These are phyloP conservation scores for Ramphastos sulfuratus DNA, from an alignment of 2,113 vertebrate genomes.

Conservation along the genomic window DNA sequence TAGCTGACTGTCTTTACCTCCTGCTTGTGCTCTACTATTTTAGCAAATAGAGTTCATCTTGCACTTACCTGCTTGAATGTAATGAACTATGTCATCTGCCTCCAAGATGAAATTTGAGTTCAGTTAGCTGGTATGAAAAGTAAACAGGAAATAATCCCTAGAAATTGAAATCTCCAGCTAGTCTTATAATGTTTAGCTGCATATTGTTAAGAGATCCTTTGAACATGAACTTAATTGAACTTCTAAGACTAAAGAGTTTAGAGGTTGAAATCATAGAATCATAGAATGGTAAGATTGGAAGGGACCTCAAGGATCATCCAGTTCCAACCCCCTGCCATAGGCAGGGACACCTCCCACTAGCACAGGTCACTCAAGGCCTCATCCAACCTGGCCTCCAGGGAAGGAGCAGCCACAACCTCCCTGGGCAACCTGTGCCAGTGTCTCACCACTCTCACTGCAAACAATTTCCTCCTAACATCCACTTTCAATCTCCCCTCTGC, in stretches of 20 bases:
- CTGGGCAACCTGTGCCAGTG: too few relatives aligned
- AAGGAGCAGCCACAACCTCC: too few relatives aligned
- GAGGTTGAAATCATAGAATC: slow-evolving; percentile 34
- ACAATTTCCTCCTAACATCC: too few relatives aligned
- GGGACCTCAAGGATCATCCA: too few relatives aligned
- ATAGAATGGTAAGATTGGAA: too few relatives aligned
- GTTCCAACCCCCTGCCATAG: too few relatives aligned
- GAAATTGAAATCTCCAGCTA: slow-evolving; percentile 53
- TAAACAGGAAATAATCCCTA: slow-evolving; percentile 64
- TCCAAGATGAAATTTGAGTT: slow-evolving; percentile 52
- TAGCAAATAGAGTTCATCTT: neutral
- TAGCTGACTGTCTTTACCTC: neutral
- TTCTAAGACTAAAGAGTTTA: slow-evolving; percentile 45
- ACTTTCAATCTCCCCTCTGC: too few relatives aligned
- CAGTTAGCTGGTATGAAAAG: slow-evolving; percentile 55
- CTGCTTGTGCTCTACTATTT: slow-evolving; percentile 23
- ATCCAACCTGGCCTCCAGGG: too few relatives aligned
- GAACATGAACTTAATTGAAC: slow-evolving; percentile 63
- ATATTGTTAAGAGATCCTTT: slow-evolving; percentile 62
- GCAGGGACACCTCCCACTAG: too few relatives aligned
- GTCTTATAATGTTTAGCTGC: slow-evolving; percentile 37
- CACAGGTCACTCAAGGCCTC: too few relatives aligned
- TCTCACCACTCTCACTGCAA: too few relatives aligned
- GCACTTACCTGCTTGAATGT: neutral
- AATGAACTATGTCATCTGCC: slow-evolving; percentile 33